These are phyloP conservation scores for Esox niger DNA, from an alignment of 2,113 vertebrate species.

Conservation along the genomic window DNA sequence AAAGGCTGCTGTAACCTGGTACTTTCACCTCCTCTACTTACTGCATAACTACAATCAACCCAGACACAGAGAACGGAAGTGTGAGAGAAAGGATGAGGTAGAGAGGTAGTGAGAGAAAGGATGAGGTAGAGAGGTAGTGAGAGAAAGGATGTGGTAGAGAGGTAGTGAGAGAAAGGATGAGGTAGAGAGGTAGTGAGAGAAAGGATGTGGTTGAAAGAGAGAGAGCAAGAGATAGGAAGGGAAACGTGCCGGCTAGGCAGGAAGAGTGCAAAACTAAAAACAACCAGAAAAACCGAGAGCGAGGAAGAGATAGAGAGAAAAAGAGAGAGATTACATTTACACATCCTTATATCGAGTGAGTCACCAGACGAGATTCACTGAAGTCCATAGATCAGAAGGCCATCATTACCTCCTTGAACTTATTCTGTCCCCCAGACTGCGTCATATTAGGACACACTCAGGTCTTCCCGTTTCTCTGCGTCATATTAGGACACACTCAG, in stretches of 20 bases:
- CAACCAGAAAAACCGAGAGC: no score
- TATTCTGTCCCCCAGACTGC: slow-evolving; percentile 25
- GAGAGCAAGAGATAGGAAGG: no score
- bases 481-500: no score
- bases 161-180: not conserved
- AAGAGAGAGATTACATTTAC: slow-evolving; percentile 25
- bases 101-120: not conserved
- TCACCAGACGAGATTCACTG: slow-evolving; percentile 46
- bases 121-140: not conserved
- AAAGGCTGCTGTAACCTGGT: slow-evolving; percentile 23
- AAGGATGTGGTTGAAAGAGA: slow-evolving; percentile 23
- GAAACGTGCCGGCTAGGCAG: no score
- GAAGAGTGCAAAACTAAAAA: no score
- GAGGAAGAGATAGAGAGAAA: slow-evolving; percentile 14
- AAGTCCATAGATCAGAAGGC: slow-evolving; percentile 28
- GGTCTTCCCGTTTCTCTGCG: no score
- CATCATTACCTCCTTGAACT: slow-evolving; percentile 32
- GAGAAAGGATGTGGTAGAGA: slow-evolving; percentile 19
- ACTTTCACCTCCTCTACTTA: slow-evolving; percentile 12
- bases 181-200: not conserved
- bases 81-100: not conserved
- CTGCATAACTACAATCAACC: slow-evolving; percentile 25
- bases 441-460: no score
- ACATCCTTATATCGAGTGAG: slow-evolving; percentile 42
- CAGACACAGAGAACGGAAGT: not conserved